Evolutionary conservation across 2,888 invertebrate genomes (phyloP).

Genomic region (Nemotelus nigrinus): DNA sequence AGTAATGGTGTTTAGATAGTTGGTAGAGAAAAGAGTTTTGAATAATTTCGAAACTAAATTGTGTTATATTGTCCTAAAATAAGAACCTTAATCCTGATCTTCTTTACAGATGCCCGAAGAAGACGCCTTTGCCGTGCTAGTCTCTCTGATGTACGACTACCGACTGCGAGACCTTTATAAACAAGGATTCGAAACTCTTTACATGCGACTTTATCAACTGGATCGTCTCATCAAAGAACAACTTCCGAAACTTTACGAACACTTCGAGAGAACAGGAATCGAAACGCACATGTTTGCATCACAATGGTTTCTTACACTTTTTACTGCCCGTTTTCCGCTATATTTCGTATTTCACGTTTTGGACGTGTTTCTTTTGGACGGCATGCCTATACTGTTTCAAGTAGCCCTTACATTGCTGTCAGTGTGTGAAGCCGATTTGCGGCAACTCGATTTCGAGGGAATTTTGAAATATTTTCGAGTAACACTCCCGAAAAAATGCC

Average conservation of each 20-base stretch:
- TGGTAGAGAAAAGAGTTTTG: neutral
- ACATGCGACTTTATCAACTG: slow-evolving; percentile 93
- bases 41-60: neutral
- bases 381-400: slow-evolving; percentile 95
- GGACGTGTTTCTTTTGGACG: slow-evolving; percentile 94
- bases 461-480: slow-evolving; percentile 98
- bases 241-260: slow-evolving; percentile 80
- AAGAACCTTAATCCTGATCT: neutral
- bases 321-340: slow-evolving; percentile 97
- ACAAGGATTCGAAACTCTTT: slow-evolving; percentile 95
- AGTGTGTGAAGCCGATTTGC: slow-evolving; percentile 89
- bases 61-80: too few species aligned
- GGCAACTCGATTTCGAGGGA: slow-evolving; percentile 96
- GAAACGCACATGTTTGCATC: slow-evolving; percentile 99
- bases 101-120: slow-evolving; percentile 95
- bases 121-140: slow-evolving; percentile 96
- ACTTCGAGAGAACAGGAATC: slow-evolving; percentile 83
- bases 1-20: slow-evolving; percentile 62
- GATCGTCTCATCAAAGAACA: slow-evolving; percentile 90
- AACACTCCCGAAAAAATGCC: slow-evolving; percentile 94
- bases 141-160: slow-evolving; percentile 97
- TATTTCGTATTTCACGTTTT: slow-evolving; percentile 96
- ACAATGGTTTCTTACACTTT: slow-evolving; percentile 99
- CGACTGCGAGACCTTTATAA: slow-evolving; percentile 93
- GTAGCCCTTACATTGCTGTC: slow-evolving; percentile 93